Base-by-base conservation (phyloP, 2,888 invertebrate genomes). In the Cheilosia vernalis region DNA sequence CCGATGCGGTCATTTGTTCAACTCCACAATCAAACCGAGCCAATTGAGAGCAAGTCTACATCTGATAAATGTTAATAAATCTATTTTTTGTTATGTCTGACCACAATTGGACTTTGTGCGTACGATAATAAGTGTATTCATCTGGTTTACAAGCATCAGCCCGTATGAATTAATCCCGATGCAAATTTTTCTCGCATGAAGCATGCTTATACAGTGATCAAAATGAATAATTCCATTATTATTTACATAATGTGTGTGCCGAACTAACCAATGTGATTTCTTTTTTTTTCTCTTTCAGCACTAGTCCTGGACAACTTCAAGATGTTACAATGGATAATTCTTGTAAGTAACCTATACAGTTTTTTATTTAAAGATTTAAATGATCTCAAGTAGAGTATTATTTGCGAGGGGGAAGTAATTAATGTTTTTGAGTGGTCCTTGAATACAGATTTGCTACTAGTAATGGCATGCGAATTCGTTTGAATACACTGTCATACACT, bases 271-370 rank as follows among this genome's bases (percentile, higher is more conserved):
- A 53, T 79, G 27, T 44, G 58, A 53, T 44, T 87, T 60, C 2
- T 87, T 69, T 88, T 88, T 87, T 87, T 89, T 88, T 89, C 90
- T 87, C 89, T 94, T 94, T 63, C 94, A 95, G 95, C 90, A 95
- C 95, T 70, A 95, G 95, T 90, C 95, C 95, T 19, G 93, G 95
- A 87, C 94, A 94, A 89, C 92, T 95, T 83, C 94, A 95, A 91
- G 95, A 95, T 92, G 94, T 95, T 91, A 94, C 95, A 58, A 91
- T 95, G 90, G 94, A 94, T 88, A 91, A 90, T 88, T 90, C 92
- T 88, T 91, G 92, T 92, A 88, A 91, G 92, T 90, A 76, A 13
- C 9, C 30, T 9, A 30, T 27, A 27, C 27, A 27, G 27, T 27
- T 27, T 30, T 30, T 30, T 30, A 30, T 30, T 30, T 30, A 30